Percentiles rank a stretch among this genome's conserved stretches.
Evolutionary conservation across 2,888 invertebrate species (phyloP).

Genomic region (Eubasilissa splendida): DNA sequence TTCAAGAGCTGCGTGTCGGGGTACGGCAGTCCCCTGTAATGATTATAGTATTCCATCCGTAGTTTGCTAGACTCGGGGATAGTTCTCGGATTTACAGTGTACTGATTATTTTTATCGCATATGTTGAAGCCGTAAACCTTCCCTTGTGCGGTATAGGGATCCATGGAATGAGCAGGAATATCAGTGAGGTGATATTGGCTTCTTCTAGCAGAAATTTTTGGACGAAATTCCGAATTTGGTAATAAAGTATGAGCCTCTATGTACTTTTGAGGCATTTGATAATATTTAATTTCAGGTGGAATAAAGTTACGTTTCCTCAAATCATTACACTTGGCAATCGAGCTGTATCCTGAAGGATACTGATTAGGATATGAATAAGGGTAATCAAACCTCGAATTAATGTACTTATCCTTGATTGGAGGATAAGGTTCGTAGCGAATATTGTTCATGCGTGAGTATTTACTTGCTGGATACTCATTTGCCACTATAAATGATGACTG

Average conservation of each 20-base stretch:
- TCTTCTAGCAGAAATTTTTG: slow-evolving; percentile 43
- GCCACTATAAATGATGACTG: slow-evolving; percentile 36
- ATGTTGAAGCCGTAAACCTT: slow-evolving; percentile 45
- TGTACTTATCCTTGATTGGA: slow-evolving; percentile 66
- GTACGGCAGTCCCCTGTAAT: slow-evolving; percentile 47
- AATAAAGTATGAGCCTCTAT: slow-evolving; percentile 33
- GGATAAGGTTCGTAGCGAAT: slow-evolving; percentile 69
- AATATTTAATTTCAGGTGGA: slow-evolving; percentile 44
- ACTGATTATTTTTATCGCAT: slow-evolving; percentile 40
- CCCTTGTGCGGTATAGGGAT: slow-evolving; percentile 38
- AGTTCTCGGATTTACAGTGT: slow-evolving; percentile 28
- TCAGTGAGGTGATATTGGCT: slow-evolving; percentile 36
- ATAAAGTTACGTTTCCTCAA: slow-evolving; percentile 33
- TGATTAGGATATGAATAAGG: slow-evolving; percentile 46
- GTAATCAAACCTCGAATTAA: slow-evolving; percentile 65
- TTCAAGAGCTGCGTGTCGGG: slow-evolving; percentile 32
- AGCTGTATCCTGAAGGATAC: slow-evolving; percentile 28
- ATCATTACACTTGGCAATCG: slow-evolving; percentile 42
- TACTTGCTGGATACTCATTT: slow-evolving; percentile 36
- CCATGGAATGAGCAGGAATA: slow-evolving; percentile 35
- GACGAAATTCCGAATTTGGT: slow-evolving; percentile 21
- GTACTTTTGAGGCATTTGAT: slow-evolving; percentile 44
- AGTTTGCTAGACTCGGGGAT: slow-evolving; percentile 42
- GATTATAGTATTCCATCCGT: slow-evolving; percentile 49
- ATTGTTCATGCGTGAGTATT: slow-evolving; percentile 37